Percentiles rank a stretch among this genome's conserved stretches.
Conservation (phyloP, 2,113 vertebrate genomes). For the Eublepharis macularius region DNA sequence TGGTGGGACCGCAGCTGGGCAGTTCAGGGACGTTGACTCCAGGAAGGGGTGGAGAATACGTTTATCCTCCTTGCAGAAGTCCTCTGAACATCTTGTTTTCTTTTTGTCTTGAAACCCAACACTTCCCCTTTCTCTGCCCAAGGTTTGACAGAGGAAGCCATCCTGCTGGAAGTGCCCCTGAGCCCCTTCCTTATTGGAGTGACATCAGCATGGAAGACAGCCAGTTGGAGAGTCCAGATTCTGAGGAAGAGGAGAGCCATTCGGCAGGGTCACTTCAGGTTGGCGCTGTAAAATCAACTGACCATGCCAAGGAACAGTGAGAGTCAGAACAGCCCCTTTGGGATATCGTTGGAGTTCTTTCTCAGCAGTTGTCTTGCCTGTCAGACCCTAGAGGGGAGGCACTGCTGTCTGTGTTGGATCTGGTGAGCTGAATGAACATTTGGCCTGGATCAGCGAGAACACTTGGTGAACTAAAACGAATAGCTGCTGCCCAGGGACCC, state of each 20-base stretch:
- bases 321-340: background rate
- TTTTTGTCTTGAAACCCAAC: too few species aligned
- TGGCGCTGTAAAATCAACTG: background rate
- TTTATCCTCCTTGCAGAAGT: background rate
- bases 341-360: background rate
- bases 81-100: background rate
- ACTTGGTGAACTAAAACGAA: background rate
- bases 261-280: background rate
- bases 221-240: background rate
- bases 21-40: background rate
- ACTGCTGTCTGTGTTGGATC: background rate
- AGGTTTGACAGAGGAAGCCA: background rate
- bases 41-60: background rate
- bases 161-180: background rate
- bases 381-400: background rate
- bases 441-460: background rate
- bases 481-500: background rate
- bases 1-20: too few species aligned
- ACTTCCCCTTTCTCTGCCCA: constrained; percentile 7
- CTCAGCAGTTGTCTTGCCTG: background rate
- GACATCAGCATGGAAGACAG: constrained; percentile 30
- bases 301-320: background rate
- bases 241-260: constrained; percentile 4
- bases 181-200: constrained; percentile 18
- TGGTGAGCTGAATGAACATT: background rate